Evolutionary conservation across 2,888 invertebrate species (phyloP), one percentile per base, ranked within the genome.

Genomic region (Sinohyriopsis cumingii): DNA sequence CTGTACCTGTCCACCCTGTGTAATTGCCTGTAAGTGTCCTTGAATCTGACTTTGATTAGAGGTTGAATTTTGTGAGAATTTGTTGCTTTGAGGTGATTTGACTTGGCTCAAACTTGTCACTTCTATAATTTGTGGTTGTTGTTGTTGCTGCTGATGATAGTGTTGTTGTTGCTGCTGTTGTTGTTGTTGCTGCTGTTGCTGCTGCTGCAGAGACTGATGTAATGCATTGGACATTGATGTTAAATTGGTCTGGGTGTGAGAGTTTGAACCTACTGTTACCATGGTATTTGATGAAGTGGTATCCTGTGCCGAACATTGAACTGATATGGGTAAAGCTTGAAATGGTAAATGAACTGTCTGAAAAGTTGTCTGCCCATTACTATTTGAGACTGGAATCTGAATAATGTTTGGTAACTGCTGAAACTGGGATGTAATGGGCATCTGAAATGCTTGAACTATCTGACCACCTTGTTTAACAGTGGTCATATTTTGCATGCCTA

Each of bases 291-390:
- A 25, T 63, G 74, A 64, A 4, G 22, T 63, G 25, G 63, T 63
- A 3, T 62, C 33, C 18, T 62, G 66, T 55, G 63, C 45, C 3
- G 60, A 64, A 55, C 60, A 59, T 53, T 65, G 69, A 12, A 22
- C 55, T 5, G 22, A 63, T 54, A 53, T 55, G 25, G 25, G 63
- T 54, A 15, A 55, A 55, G 25, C 55, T 63, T 22, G 63, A 63
- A 18, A 63, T 0, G 98, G 98, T 84, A 98, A 94, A 89, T 98
- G 97, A 1, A 98, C 94, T 0, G 98, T 97, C 90, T 98, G 98
- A 90, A 96, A 95, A 72, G 98, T 94, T 0, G 98, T 97, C 91
- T 98, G 97, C 0, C 98, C 98, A 89, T 95, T 95, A 55, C 94
- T 92, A 68, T 95, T 93, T 64, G 94, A 93, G 77, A 96, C 95